A percentile compares a stretch with the other conserved stretches of the same genome.
Evolutionary conservation across 2,888 invertebrate genomes (phyloP).

Genomic region (Leptura quadrifasciata): DNA sequence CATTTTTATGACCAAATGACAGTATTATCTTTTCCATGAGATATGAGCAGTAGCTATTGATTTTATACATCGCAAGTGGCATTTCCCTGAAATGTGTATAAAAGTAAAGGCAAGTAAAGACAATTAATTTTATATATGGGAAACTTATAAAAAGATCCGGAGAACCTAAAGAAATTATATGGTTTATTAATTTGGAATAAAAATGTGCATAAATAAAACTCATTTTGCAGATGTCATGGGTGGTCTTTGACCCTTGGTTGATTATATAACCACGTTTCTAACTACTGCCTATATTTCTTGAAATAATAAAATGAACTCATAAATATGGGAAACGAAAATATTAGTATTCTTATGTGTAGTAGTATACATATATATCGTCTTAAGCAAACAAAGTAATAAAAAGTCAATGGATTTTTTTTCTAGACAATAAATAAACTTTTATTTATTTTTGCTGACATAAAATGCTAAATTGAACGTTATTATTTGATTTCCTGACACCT

Average conservation of each 20-base stretch:
- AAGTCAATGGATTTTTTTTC: neutral
- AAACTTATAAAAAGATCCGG: neutral
- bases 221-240: neutral
- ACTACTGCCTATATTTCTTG: slow-evolving; percentile 10
- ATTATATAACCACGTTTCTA: slow-evolving; percentile 1
- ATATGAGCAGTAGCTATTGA: no score
- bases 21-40: no score
- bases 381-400: neutral
- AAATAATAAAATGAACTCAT: slow-evolving; percentile 2
- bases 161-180: neutral
- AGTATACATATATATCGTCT: no score
- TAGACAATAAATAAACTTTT: neutral
- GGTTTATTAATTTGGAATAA: neutral
- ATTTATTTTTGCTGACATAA: neutral
- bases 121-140: no score
- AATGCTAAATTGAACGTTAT: neutral
- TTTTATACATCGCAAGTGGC: no score
- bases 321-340: neutral
- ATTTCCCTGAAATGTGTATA: no score
- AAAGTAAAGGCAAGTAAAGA: no score
- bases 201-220: neutral
- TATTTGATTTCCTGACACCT: neutral
- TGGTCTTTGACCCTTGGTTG: neutral
- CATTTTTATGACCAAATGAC: no score
- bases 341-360: neutral